A percentile compares a stretch with the other conserved stretches of the same genome.
Evolutionary conservation across 2,113 vertebrate species (phyloP).

Genomic region (Pan paniscus): DNA sequence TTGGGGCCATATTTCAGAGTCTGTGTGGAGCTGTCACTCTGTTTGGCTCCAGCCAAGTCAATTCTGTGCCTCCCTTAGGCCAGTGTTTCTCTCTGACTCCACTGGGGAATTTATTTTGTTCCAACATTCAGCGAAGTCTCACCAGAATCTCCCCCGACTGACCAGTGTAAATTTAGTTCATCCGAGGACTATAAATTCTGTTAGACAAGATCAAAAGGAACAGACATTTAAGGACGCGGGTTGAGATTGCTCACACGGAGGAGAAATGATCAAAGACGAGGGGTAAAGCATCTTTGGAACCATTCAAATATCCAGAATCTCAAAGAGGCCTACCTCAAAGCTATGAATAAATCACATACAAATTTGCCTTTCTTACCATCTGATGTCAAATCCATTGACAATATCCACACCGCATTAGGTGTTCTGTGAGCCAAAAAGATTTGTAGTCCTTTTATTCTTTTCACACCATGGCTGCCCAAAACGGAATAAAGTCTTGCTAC

Average conservation of each 20-base stretch:
- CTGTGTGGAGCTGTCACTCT: slow-evolving; percentile 61
- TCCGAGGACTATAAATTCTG: slow-evolving; percentile 86
- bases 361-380: slow-evolving; percentile 78
- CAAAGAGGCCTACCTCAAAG: slow-evolving; percentile 82
- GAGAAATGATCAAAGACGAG: slow-evolving; percentile 84
- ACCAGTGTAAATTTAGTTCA: slow-evolving; percentile 86
- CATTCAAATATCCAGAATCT: slow-evolving; percentile 84
- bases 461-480: slow-evolving; percentile 72
- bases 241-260: slow-evolving; percentile 77
- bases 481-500: slow-evolving; percentile 65
- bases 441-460: slow-evolving; percentile 71
- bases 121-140: slow-evolving; percentile 79
- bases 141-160: slow-evolving; percentile 80
- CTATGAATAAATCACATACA: slow-evolving; percentile 85
- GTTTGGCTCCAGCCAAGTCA: slow-evolving; percentile 73
- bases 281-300: slow-evolving; percentile 78
- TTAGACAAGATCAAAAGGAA: slow-evolving; percentile 88
- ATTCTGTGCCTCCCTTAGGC: slow-evolving; percentile 78
- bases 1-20: slow-evolving; percentile 74
- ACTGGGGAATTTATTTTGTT: slow-evolving; percentile 81
- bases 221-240: slow-evolving; percentile 81
- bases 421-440: slow-evolving; percentile 77
- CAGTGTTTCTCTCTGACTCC: slow-evolving; percentile 72
- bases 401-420: slow-evolving; percentile 77
- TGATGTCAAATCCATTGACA: slow-evolving; percentile 79